phyloP scores from a whole-genome alignment of 2,113 vertebrate genomes.

The Phrynosoma platyrhinos region DNA sequence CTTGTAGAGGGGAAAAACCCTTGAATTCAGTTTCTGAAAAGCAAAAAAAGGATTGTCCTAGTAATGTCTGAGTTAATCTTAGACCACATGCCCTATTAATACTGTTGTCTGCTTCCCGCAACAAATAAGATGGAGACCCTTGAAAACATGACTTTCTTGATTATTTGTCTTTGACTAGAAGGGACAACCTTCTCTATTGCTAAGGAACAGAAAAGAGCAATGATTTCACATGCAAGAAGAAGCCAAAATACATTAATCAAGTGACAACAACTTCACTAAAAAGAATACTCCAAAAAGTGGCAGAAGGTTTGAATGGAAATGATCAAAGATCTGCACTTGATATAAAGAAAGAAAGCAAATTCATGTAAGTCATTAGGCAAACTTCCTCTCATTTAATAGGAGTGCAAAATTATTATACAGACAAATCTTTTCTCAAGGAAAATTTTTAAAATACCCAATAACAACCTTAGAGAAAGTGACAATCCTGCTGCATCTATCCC shows the following conservation, averaged over 20 bases:
- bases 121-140: neutral
- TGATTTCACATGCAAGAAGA: neutral
- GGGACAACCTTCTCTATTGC: neutral
- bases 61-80: neutral
- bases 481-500: neutral
- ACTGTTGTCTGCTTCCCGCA: neutral
- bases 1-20: neutral
- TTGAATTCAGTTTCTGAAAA: neutral
- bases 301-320: neutral
- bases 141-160: constrained; percentile 2
- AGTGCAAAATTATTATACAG: neutral
- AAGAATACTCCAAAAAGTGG: neutral
- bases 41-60: neutral
- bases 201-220: neutral
- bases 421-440: neutral
- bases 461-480: constrained; percentile 32
- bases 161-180: neutral
- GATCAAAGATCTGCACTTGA: neutral
- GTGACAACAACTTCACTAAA: neutral
- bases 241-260: neutral
- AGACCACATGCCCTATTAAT: neutral
- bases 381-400: neutral
- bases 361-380: neutral
- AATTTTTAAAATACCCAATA: neutral
- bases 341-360: neutral